These are phyloP conservation scores for Parotia lawesii DNA, from an alignment of 2,113 vertebrate species.

Conservation along the genomic window DNA sequence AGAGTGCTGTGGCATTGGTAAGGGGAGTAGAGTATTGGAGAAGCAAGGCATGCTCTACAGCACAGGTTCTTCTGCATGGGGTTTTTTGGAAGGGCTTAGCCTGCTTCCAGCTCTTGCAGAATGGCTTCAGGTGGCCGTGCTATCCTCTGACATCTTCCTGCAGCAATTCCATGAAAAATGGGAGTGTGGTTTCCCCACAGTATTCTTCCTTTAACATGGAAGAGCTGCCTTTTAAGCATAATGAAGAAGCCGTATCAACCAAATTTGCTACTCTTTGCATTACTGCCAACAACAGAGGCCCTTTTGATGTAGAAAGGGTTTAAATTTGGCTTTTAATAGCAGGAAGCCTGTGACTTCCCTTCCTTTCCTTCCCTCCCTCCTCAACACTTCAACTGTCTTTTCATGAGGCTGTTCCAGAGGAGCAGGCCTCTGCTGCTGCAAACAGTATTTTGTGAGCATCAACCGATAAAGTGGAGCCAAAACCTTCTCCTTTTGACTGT, in stretches of 20 bases:
- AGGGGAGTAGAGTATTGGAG: neutral
- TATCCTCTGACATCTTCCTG: neutral
- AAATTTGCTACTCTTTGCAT: neutral
- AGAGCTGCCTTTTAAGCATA: neutral
- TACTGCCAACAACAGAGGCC: slow-evolving; percentile 4
- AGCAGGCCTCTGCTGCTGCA: neutral
- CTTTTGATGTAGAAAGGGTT: slow-evolving; percentile 35
- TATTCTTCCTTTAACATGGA: neutral
- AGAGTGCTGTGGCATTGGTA: neutral
- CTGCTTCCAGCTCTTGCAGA: neutral
- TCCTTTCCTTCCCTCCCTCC: slow-evolving; percentile 31
- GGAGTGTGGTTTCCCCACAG: neutral
- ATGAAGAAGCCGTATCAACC: neutral
- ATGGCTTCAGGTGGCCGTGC: neutral
- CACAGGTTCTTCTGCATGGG: neutral
- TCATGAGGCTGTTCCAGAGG: neutral
- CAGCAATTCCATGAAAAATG: neutral
- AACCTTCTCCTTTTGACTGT: neutral
- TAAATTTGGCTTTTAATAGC: slow-evolving; percentile 46
- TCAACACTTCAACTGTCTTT: neutral
- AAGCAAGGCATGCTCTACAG: neutral
- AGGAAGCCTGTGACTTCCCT: slow-evolving; percentile 47
- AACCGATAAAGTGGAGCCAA: neutral
- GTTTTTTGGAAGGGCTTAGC: neutral
- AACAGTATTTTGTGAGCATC: neutral